Evolutionary conservation across 2,888 invertebrate genomes (phyloP).

Genomic region (Sminthurides aquaticus): DNA sequence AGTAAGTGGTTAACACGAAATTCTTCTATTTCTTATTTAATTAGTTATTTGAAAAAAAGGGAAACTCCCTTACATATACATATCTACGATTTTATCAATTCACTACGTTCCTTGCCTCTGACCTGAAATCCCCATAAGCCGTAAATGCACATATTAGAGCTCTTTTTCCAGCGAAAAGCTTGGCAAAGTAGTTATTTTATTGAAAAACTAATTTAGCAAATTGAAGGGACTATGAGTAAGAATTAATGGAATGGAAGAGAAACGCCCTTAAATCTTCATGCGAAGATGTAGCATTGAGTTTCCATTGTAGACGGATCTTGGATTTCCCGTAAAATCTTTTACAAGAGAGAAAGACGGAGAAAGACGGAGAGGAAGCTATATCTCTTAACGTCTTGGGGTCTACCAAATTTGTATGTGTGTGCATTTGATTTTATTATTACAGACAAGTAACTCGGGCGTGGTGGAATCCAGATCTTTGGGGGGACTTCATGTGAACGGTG

Average conservation of each 20-base stretch:
- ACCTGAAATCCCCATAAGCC: no score
- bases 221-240: neutral
- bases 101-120: no score
- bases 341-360: no score
- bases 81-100: no score
- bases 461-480: constrained; percentile 26
- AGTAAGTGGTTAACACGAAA: constrained; percentile 24
- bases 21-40: neutral
- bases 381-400: no score
- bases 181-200: neutral
- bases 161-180: no score
- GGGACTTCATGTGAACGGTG: constrained; percentile 29
- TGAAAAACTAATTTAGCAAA: neutral
- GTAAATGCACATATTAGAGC: no score
- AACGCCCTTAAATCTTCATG: neutral
- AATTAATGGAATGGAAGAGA: neutral
- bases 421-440: constrained; percentile 1
- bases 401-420: no score
- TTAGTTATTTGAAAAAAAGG: neutral
- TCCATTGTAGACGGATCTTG: constrained; percentile 3
- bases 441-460: constrained; percentile 28
- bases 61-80: no score
- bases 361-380: no score
- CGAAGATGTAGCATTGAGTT: no score
- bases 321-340: no score